phyloP scores from a whole-genome alignment of 2,888 invertebrate species.

The Nowickia ferox region DNA sequence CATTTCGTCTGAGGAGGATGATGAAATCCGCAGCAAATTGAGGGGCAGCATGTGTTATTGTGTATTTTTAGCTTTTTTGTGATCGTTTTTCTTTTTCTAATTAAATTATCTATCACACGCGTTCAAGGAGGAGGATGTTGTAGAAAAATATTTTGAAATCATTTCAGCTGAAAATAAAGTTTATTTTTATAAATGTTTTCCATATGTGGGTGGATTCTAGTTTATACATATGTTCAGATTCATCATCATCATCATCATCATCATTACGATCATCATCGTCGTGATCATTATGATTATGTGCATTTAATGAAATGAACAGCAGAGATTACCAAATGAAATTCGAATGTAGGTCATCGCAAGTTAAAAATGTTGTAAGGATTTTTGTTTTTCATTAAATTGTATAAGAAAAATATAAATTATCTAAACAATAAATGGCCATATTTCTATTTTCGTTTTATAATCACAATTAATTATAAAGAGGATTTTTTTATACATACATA shows the following conservation, averaged over 20 bases:
- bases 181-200: conserved; percentile 68
- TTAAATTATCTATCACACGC: conserved; percentile 49
- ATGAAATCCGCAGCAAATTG: conserved; percentile 10
- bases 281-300: conserved; percentile 17
- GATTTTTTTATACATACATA: not conserved
- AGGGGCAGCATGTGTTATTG: conserved; percentile 31
- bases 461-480: not conserved
- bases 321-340: conserved; percentile 2
- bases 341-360: conserved; percentile 61
- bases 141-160: conserved; percentile 44
- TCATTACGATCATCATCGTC: not conserved
- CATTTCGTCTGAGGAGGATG: conserved; percentile 9
- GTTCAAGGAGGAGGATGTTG: conserved; percentile 71
- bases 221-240: conserved; percentile 35
- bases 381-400: not conserved
- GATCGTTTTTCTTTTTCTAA: conserved; percentile 11
- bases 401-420: no score
- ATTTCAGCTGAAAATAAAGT: conserved; percentile 60
- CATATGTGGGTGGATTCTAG: conserved; percentile 61
- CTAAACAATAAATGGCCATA: no score
- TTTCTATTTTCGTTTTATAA: not conserved
- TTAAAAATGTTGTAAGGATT: conserved; percentile 53
- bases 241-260: conserved; percentile 5
- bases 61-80: conserved; percentile 23
- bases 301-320: conserved; percentile 6